Evolutionary conservation across 2,113 vertebrate genomes (phyloP).

Genomic region (Podarcis raffonei): DNA sequence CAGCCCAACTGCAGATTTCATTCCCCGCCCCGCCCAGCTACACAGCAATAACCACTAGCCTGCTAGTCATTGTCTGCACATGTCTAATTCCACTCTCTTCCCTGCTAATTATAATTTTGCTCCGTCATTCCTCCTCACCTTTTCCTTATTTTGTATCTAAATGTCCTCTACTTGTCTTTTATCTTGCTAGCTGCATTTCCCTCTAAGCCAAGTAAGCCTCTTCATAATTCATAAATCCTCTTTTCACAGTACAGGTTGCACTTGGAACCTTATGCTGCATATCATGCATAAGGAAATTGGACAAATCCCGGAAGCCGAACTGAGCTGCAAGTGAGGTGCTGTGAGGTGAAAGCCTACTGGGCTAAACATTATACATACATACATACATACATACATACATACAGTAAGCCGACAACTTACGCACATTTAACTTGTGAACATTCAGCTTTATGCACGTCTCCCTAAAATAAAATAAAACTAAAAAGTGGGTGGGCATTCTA

Average conservation of each 20-base stretch:
- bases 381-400: too few species aligned
- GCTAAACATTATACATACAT: slow-evolving; percentile 25
- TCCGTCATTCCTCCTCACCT: slow-evolving; percentile 7
- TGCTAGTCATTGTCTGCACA: neutral
- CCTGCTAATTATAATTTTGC: neutral
- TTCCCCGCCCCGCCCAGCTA: too few species aligned
- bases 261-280: slow-evolving; percentile 55
- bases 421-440: too few species aligned
- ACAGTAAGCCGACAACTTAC: too few species aligned
- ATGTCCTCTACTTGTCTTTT: slow-evolving; percentile 49
- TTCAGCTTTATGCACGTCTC: too few species aligned
- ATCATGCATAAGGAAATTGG: slow-evolving; percentile 55
- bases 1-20: neutral
- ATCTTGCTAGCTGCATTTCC: slow-evolving; percentile 34
- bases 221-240: slow-evolving; percentile 66
- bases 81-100: neutral
- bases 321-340: slow-evolving; percentile 48
- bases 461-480: too few species aligned
- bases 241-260: slow-evolving; percentile 35
- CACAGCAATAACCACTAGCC: neutral
- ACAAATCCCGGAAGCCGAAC: slow-evolving; percentile 49
- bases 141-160: slow-evolving; percentile 26
- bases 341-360: slow-evolving; percentile 43
- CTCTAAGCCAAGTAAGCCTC: slow-evolving; percentile 48
- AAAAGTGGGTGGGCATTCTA: too few species aligned